Base-by-base conservation (phyloP, 2,888 invertebrate species). In the Schizotus pectinicornis region DNA sequence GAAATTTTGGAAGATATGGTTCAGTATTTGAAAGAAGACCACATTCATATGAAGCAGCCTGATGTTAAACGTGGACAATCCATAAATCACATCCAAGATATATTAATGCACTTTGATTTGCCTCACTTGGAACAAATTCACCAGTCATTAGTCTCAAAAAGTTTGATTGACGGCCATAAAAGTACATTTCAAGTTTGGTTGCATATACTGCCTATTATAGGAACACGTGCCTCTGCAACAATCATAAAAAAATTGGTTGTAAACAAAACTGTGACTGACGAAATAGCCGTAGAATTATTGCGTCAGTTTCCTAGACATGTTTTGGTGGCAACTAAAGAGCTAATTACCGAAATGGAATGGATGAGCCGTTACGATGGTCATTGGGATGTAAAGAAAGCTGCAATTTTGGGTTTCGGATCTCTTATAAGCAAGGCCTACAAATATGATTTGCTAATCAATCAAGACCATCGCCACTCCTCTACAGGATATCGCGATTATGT, bases 121-220 rank as follows among this genome's bases (percentile, higher is more conserved):
- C 59, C 62, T 9, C 68, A 74, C 8, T 59, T 81, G 11, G 68
- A 77, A 51, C 60, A 73, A 47, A 62, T 80, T 8, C 75, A 69
- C 54, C 66, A 64, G 34, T 32, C 30, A 35, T 22, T 32, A 12
- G 14, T 63, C 0, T 51, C 56, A 3, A 8, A 30, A 13, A 7
- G 8, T 7, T 12, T 5, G 11, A 61, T 66, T 14, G 63, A 61
- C 8, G 22, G 22, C 8, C 22, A 43, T 3, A 42, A 32, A 11
- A 52, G 63, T 37, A 13, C 58, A 9, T 48, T 59, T 7, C 30
- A 59, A 43, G 71, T 83, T 13, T 83, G 81, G 62, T 67, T 81
- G 48, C 74, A 79, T 53, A 68, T 82, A 49, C 57, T 83, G n/a
- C 81, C 83, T 1, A 72, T 80, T 56, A 76, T 81, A 13, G 83